These are phyloP conservation scores for Hycleus cichorii DNA, from an alignment of 1,140 invertebrate genomes.

Conservation along the genomic window DNA sequence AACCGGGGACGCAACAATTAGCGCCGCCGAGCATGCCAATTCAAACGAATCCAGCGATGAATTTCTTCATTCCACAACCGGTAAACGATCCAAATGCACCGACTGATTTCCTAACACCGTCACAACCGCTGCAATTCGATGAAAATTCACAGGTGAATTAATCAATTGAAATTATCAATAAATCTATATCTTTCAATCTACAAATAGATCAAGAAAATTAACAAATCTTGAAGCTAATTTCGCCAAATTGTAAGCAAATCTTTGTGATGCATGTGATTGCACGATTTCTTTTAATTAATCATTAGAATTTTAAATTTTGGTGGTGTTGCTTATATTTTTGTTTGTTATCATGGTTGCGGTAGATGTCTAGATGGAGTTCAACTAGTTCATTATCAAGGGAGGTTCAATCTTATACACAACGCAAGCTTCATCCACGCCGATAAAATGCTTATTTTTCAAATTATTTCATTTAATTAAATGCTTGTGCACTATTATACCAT, in stretches of 20 bases:
- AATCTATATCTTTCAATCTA: no score
- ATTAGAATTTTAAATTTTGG: not conserved
- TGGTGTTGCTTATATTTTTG: constrained; percentile 21
- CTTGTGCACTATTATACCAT: no score
- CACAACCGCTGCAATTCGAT: constrained; percentile 21
- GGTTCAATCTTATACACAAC: constrained; percentile 50
- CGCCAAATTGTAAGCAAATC: no score
- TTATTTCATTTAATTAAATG: not conserved
- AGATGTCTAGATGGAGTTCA: constrained; percentile 57
- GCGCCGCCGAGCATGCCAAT: constrained; percentile 15
- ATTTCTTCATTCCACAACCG: constrained; percentile 49
- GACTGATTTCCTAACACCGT: constrained; percentile 49
- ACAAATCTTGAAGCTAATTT: no score
- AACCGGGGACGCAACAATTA: constrained; percentile 32
- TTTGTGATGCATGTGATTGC: not conserved
- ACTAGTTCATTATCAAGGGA: constrained; percentile 54
- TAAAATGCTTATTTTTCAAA: constrained; percentile 12
- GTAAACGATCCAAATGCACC: constrained; percentile 50
- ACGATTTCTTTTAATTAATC: not conserved
- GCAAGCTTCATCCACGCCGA: constrained; percentile 18
- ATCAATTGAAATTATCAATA: not conserved
- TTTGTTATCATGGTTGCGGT: constrained; percentile 43
- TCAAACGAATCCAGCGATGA: constrained; percentile 42
- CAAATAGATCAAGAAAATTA: no score
- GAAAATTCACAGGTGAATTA: constrained; percentile 13